phyloP scores from a whole-genome alignment of 2,888 invertebrate species.

The Plebejus argus region DNA sequence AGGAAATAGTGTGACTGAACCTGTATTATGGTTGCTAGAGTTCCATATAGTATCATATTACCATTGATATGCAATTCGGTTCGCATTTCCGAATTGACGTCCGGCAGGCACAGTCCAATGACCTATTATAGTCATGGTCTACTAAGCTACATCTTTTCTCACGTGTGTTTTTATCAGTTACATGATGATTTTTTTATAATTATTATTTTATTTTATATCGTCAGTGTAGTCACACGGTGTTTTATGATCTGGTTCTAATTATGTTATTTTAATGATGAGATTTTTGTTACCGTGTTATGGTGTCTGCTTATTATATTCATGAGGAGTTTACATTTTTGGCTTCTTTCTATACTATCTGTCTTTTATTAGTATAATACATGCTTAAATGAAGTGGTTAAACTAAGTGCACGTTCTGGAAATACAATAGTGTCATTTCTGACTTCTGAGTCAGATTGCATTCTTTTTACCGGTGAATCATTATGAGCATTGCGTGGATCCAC shows the following conservation, averaged over 20 bases:
- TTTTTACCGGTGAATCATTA: slow-evolving; percentile 36
- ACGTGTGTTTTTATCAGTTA: slow-evolving; percentile 5
- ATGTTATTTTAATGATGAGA: background rate
- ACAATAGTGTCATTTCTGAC: slow-evolving; percentile 25
- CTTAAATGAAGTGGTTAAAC: background rate
- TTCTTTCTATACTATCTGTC: background rate
- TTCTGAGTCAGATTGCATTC: slow-evolving; percentile 26
- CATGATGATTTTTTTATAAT: background rate
- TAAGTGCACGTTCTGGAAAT: slow-evolving; percentile 24
- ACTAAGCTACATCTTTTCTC: slow-evolving; percentile 16
- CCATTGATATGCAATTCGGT: slow-evolving; percentile 67
- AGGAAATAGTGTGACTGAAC: slow-evolving; percentile 74
- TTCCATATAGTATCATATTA: slow-evolving; percentile 47
- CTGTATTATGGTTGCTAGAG: slow-evolving; percentile 44
- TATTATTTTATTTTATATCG: background rate
- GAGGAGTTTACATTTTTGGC: background rate
- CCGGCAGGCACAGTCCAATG: slow-evolving; percentile 57
- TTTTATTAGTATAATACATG: background rate
- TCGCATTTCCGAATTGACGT: slow-evolving; percentile 63
- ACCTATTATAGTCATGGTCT: slow-evolving; percentile 44
- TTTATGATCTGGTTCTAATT: slow-evolving; percentile 4
- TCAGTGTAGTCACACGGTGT: background rate
- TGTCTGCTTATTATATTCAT: background rate
- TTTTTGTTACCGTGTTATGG: background rate
- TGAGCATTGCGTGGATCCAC: slow-evolving; percentile 28